A percentile compares a stretch with the other conserved stretches of the same genome.
phyloP scores from a whole-genome alignment of 2,113 vertebrate genomes.

The Coryphaenoides rupestris region DNA sequence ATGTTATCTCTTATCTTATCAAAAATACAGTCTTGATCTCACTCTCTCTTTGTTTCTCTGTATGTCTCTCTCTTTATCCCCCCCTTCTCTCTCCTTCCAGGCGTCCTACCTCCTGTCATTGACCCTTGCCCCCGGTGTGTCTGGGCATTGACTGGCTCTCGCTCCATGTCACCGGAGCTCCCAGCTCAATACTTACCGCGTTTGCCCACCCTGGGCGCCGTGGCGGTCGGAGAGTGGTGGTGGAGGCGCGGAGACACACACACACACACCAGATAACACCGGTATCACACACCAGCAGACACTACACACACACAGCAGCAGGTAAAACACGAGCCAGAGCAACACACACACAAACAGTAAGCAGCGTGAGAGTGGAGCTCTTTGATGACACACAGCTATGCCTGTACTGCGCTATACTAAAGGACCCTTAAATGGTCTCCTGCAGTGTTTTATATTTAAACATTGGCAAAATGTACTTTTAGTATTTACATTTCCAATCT shows the following conservation, averaged over 20 bases:
- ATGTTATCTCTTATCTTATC: no score
- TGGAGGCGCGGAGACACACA: slow-evolving; percentile 32
- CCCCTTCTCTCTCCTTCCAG: slow-evolving; percentile 26
- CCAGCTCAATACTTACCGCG: slow-evolving; percentile 78
- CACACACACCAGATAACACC: slow-evolving; percentile 41
- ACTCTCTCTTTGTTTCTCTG: slow-evolving; percentile 14
- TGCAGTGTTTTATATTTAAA: no score
- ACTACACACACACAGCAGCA: slow-evolving; percentile 32
- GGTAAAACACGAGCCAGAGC: slow-evolving; percentile 29
- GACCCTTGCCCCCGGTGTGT: slow-evolving; percentile 69
- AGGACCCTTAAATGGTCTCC: no score
- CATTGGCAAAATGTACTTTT: no score
- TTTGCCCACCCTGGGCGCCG: slow-evolving; percentile 71
- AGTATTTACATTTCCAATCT: no score
- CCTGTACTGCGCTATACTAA: no score
- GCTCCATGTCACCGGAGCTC: slow-evolving; percentile 73
- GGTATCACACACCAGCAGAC: no score
- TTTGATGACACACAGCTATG: no score
- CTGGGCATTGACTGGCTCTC: slow-evolving; percentile 72
- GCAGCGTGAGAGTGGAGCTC: no score
- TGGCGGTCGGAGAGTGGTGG: slow-evolving; percentile 68
- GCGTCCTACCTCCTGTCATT: slow-evolving; percentile 68
- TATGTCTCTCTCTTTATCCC: slow-evolving; percentile 11
- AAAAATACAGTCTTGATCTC: slow-evolving; percentile 37
- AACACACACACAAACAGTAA: no score